Evolutionary conservation across 2,888 invertebrate species (phyloP).

Genomic region (Alentia gelatinosa): DNA sequence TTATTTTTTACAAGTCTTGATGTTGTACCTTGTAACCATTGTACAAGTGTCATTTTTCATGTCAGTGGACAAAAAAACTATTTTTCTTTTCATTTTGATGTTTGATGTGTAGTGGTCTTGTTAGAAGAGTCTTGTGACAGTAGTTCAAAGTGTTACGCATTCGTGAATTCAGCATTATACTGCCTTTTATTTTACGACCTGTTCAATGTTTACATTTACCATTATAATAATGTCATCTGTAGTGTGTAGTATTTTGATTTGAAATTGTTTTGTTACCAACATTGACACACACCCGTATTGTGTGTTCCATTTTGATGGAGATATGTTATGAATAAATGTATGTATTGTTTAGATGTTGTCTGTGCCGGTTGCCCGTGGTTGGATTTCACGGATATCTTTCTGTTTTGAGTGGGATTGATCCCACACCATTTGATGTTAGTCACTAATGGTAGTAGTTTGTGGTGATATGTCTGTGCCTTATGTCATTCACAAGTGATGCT

Average conservation of each 20-base stretch:
- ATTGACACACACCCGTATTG: background rate
- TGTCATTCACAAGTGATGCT: background rate
- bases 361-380: background rate
- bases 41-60: background rate
- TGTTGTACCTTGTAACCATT: background rate
- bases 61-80: background rate
- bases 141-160: background rate
- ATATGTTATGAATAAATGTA: background rate
- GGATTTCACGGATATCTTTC: no score
- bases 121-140: no score
- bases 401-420: background rate
- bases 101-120: background rate
- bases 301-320: background rate
- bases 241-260: background rate
- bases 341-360: background rate
- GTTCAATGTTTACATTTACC: background rate
- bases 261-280: background rate
- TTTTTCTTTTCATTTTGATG: constrained; percentile 27
- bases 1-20: constrained; percentile 28
- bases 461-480: constrained; percentile 31
- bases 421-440: background rate
- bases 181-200: no score
- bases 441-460: background rate
- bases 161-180: no score
- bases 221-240: background rate